Conservation (phyloP, 1,140 invertebrate genomes). For the Microplitis mediator region DNA sequence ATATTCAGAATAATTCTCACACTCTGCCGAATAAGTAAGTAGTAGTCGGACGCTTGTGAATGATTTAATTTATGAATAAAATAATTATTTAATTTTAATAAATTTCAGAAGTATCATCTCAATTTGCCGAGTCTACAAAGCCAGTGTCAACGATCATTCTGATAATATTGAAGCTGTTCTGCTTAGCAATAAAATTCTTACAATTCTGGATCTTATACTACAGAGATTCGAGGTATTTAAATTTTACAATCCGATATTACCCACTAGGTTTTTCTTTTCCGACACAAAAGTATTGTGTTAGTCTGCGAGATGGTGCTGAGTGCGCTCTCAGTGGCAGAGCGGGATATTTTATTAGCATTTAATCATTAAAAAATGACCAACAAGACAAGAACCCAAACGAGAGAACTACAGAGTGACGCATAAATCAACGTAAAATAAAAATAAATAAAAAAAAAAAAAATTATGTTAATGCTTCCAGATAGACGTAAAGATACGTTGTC, state of each 20-base stretch:
- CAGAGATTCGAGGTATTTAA: conserved; percentile 68
- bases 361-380: background rate
- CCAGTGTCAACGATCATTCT: conserved; percentile 62
- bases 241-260: background rate
- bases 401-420: background rate
- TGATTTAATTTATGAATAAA: conserved; percentile 9
- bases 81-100: conserved; percentile 2
- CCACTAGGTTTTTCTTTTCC: background rate
- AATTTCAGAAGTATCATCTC: conserved; percentile 68
- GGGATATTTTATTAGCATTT: background rate
- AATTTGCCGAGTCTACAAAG: conserved; percentile 67
- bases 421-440: background rate
- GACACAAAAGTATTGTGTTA: background rate
- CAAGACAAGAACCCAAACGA: background rate
- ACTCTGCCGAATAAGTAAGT: conserved; percentile 67
- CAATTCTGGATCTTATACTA: conserved; percentile 72
- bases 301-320: background rate
- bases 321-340: background rate
- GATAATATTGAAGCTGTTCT: conserved; percentile 72
- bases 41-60: background rate
- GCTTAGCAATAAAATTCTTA: conserved; percentile 73
- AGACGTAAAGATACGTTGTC: conserved; percentile 22
- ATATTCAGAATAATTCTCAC: conserved; percentile 55
- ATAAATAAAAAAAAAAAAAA: background rate
- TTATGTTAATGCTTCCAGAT: conserved; percentile 12